Percentiles rank a stretch among this genome's conserved stretches.
These are phyloP conservation scores for Sylvilagus bachmani DNA, from an alignment of 2,113 vertebrate species.

Conservation along the genomic window DNA sequence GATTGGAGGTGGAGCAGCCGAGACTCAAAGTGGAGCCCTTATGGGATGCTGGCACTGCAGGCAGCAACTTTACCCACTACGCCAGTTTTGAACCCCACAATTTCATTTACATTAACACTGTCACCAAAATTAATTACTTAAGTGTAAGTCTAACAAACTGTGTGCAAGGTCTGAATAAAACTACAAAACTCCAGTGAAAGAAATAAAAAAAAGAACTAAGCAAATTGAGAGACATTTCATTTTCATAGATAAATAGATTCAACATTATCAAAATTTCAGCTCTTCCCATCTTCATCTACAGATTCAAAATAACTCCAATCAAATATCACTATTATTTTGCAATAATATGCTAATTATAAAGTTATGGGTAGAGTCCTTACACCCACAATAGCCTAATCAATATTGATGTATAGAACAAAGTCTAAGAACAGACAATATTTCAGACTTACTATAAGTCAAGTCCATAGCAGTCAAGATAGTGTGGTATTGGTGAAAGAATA, in stretches of 20 bases:
- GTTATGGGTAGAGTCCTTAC: background rate
- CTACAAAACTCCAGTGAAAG: background rate
- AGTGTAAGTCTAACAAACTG: background rate
- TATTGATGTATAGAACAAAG: background rate
- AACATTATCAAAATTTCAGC: background rate
- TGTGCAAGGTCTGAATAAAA: background rate
- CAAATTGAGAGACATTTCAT: background rate
- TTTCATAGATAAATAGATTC: background rate
- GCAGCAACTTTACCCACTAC: no score
- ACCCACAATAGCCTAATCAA: background rate
- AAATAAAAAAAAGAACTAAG: background rate
- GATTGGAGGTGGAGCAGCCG: no score
- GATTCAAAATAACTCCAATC: background rate
- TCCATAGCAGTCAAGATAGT: background rate
- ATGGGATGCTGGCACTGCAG: no score
- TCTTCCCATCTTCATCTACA: background rate
- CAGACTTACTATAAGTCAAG: background rate
- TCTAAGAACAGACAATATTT: background rate
- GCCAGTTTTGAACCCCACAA: background rate
- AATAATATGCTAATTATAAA: background rate
- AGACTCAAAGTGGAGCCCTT: no score
- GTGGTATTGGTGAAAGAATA: background rate
- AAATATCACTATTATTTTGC: background rate
- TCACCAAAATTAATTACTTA: background rate
- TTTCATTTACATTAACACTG: background rate